Evolutionary conservation across 2,113 vertebrate genomes (phyloP).

Genomic region (Corythaixoides concolor): DNA sequence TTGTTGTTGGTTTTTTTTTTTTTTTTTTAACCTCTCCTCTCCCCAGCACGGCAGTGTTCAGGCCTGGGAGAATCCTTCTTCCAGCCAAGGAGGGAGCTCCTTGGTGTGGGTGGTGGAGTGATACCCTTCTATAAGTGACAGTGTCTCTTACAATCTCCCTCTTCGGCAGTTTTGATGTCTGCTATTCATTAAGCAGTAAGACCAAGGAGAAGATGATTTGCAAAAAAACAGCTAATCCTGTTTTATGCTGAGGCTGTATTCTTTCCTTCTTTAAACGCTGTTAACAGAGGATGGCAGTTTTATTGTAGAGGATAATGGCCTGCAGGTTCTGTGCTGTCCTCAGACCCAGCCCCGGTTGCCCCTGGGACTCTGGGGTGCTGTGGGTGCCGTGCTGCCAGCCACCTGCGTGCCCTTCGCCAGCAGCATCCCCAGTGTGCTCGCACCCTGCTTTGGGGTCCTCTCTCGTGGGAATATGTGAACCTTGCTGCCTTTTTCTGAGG

Average conservation of each 20-base stretch:
- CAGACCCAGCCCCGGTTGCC: not conserved
- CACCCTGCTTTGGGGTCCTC: not conserved
- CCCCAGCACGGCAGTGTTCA: not conserved
- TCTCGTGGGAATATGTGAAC: not conserved
- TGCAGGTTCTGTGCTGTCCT: not conserved
- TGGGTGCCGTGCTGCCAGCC: accelerated
- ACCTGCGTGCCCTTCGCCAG: not conserved
- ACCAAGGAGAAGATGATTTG: not conserved
- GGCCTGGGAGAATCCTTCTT: not conserved
- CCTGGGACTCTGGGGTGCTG: not conserved
- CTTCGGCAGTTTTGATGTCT: not conserved
- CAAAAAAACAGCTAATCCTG: not conserved
- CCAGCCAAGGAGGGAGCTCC: not conserved
- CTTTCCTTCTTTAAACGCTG: not conserved
- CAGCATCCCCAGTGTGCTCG: not conserved
- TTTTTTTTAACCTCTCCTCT: not conserved
- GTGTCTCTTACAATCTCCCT: not conserved
- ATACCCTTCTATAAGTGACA: not conserved
- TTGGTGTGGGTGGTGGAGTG: accelerated
- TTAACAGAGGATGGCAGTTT: not conserved
- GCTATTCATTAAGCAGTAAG: not conserved
- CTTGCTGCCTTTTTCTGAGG: not conserved
- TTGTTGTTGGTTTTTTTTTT: no score
- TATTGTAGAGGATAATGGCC: not conserved
- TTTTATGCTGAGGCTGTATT: not conserved